Conservation (phyloP, 2,797 vertebrate genomes). For the Clarias pachynema region DNA sequence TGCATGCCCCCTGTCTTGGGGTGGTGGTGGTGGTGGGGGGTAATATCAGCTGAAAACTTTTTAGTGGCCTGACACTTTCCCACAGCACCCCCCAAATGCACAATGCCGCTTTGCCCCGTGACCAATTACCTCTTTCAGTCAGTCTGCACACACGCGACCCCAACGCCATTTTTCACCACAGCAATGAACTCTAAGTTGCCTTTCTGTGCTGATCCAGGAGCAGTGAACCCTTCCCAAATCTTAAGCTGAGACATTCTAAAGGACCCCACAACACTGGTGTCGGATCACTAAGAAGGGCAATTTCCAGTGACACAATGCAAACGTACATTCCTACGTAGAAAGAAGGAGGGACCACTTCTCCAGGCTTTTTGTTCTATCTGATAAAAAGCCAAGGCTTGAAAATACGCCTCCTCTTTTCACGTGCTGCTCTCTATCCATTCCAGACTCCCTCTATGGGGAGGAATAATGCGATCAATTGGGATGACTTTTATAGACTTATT, state of each 20-base stretch:
- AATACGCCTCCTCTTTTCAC: conserved; percentile 80
- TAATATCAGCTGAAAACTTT: conserved; percentile 73
- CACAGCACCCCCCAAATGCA: conserved; percentile 86
- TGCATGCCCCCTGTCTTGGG: conserved; percentile 51
- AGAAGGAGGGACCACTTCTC: conserved; percentile 67
- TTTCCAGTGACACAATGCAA: conserved; percentile 52
- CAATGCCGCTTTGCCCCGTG: conserved; percentile 87
- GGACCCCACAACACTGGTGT: conserved; percentile 26
- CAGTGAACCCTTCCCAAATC: conserved; percentile 29
- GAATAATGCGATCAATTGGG: conserved; percentile 94
- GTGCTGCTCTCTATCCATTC: conserved; percentile 84
- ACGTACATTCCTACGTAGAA: conserved; percentile 68
- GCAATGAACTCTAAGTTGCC: conserved; percentile 83
- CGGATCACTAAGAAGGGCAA: conserved; percentile 60
- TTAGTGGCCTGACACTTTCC: conserved; percentile 95
- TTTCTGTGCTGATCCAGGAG: conserved; percentile 37
- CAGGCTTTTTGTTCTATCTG: conserved; percentile 82
- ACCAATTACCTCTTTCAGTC: conserved; percentile 93
- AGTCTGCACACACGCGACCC: conserved; percentile 97
- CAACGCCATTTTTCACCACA: conserved; percentile 93
- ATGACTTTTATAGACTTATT: conserved; percentile 99
- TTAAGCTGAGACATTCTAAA: conserved; percentile 1
- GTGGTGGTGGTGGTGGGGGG: background rate
- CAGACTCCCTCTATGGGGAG: conserved; percentile 82
- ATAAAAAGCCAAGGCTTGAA: conserved; percentile 77